Conservation (phyloP, 1,140 invertebrate genomes). For the Eumaeus atala region DNA sequence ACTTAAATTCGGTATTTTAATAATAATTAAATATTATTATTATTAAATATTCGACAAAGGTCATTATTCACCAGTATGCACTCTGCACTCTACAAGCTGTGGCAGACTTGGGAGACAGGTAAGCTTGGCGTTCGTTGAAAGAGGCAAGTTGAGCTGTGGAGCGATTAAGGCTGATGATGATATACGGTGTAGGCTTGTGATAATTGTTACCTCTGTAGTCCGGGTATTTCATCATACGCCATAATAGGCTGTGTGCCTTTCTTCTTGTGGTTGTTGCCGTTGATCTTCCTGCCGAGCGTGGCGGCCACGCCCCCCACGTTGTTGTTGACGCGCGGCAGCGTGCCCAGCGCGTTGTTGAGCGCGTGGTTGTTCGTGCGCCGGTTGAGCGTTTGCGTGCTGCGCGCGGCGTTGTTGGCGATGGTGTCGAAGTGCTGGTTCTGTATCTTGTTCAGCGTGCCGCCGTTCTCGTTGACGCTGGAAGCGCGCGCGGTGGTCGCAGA, state of each 20-base stretch:
- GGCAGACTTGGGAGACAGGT: no score
- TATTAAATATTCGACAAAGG: no score
- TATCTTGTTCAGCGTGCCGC: constrained; percentile 62
- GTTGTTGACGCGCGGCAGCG: constrained; percentile 71
- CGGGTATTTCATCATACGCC: constrained; percentile 76
- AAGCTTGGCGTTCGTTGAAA: no score
- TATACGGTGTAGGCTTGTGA: no score
- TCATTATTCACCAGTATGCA: no score
- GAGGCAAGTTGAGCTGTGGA: no score
- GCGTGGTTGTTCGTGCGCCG: constrained; percentile 51
- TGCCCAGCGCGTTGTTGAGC: constrained; percentile 72
- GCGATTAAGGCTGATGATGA: no score
- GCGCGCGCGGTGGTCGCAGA: constrained; percentile 86
- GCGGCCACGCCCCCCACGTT: constrained; percentile 46
- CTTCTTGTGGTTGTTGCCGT: constrained; percentile 65
- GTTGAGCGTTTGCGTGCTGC: constrained; percentile 60
- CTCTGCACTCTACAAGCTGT: no score
- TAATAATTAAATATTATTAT: no score
- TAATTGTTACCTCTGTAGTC: constrained; percentile 73
- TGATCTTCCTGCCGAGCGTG: constrained; percentile 63
- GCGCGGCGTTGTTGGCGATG: constrained; percentile 58
- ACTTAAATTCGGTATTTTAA: no score
- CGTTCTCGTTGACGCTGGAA: constrained; percentile 78
- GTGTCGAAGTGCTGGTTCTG: constrained; percentile 72
- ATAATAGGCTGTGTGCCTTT: constrained; percentile 66